Evolutionary conservation across 1,140 invertebrate species (phyloP).

Genomic region (Orchestia grillus): DNA sequence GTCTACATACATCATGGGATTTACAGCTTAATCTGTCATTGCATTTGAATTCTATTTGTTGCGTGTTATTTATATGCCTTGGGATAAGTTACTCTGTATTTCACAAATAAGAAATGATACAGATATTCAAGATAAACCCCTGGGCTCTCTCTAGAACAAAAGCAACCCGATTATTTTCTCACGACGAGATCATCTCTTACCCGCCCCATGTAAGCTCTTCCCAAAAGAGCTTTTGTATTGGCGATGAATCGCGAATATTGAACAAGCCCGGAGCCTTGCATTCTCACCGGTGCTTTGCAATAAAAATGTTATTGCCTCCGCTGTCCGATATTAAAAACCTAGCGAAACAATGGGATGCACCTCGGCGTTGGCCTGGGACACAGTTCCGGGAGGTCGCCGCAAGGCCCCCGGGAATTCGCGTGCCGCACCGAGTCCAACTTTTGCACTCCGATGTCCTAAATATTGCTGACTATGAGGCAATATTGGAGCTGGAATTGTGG

Average conservation of each 20-base stretch:
- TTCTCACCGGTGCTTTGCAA: neutral
- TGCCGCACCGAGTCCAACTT: neutral
- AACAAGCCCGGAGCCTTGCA: neutral
- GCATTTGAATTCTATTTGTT: too few relatives aligned
- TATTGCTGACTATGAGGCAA: neutral
- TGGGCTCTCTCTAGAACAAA: neutral
- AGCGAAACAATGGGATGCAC: neutral
- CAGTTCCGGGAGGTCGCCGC: neutral
- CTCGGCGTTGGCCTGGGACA: neutral
- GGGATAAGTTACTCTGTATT: too few relatives aligned
- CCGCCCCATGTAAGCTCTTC: neutral
- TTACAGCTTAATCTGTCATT: too few relatives aligned
- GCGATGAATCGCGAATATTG: constrained; percentile 17
- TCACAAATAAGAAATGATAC: neutral
- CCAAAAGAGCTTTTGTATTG: neutral
- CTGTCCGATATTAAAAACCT: constrained; percentile 7
- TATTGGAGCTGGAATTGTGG: neutral
- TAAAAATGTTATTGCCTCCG: constrained; percentile 17
- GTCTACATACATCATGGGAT: too few relatives aligned
- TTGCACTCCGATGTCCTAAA: neutral
- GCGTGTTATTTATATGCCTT: too few relatives aligned
- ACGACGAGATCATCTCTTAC: neutral
- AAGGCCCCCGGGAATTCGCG: neutral
- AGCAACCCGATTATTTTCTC: neutral
- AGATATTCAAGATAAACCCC: neutral